Conservation (phyloP, 2,797 vertebrate genomes). For the Sebastes umbrosus region DNA sequence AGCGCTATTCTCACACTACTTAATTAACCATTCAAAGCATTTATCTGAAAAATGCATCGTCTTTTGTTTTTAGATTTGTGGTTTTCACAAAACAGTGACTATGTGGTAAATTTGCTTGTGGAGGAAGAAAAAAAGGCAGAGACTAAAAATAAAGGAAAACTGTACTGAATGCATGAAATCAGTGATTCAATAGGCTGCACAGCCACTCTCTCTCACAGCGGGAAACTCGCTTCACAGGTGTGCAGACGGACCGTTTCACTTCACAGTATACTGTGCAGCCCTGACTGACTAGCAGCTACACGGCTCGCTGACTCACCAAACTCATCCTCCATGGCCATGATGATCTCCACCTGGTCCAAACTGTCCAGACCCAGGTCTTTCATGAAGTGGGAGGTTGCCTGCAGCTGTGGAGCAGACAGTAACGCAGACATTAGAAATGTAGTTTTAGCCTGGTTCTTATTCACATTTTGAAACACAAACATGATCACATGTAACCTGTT, state of each 20-base stretch:
- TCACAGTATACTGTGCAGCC: background rate
- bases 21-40: background rate
- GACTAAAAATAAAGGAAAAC: background rate
- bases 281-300: background rate
- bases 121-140: background rate
- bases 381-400: slow-evolving; percentile 91
- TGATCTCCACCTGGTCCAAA: slow-evolving; percentile 98
- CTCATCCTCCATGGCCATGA: slow-evolving; percentile 99
- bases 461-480: background rate
- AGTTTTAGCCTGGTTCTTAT: too few relatives aligned
- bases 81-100: too few relatives aligned
- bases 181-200: background rate
- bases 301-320: slow-evolving; percentile 84
- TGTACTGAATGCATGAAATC: background rate
- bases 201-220: background rate
- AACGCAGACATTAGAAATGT: background rate
- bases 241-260: background rate
- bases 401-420: slow-evolving; percentile 78
- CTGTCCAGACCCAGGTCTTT: slow-evolving; percentile 97
- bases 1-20: background rate
- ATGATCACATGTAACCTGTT: too few relatives aligned
- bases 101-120: background rate
- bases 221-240: fast-evolving
- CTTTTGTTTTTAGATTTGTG: too few relatives aligned
- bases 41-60: background rate